Evolutionary conservation across 2,113 vertebrate genomes (phyloP), one percentile per base, ranked within the genome.

Genomic region (Nyctibius bracteatus): DNA sequence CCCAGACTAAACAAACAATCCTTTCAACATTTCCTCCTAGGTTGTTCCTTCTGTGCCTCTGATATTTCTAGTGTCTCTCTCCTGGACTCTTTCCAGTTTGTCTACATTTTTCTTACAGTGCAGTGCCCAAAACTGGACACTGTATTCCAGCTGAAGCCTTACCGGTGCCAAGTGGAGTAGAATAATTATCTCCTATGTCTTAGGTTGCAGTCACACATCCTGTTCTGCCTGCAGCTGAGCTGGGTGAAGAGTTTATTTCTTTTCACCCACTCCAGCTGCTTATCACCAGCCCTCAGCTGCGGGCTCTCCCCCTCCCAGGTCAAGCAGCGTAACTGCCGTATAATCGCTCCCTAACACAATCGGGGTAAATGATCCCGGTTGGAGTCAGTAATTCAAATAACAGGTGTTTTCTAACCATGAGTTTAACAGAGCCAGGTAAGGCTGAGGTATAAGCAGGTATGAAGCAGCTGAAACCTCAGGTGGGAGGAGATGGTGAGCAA

Each of bases 141-240:
- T 67, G 68, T 94, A 94, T 67, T 96, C 95, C 95, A 96, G 93
- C 96, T 94, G 96, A 97, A 93, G 96, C 94, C 87, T 70, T 61
- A 89, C 94, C 31, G 20, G 81, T 96, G 96, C 96, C 96, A 97
- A 97, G 87, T 30, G 46, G 87, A 94, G 78, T 68, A 96, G 96
- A 97, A 96, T 96, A 97, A 97, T 97, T 97, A 93, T 94, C 96
- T 96, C 96, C 95, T 97, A 85, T 96, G 95, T 97, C 87, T 94
- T 96, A 95, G 93, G 94, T 96, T 91, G 93, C 94, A 67, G 93
- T 81, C 77, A 63, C 95, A 97, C 96, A 96, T 97, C 96, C 96
- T 97, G 96, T 97, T 89, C 94, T 95, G 89, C 91, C 94, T 94
- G 95, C 96, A 97, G 95, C 96, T 97, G 96, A 97, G 94, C 96